A percentile compares a stretch with the other conserved stretches of the same genome.
Conservation (phyloP, 2,888 invertebrate genomes). For the Capitulum mitella region DNA sequence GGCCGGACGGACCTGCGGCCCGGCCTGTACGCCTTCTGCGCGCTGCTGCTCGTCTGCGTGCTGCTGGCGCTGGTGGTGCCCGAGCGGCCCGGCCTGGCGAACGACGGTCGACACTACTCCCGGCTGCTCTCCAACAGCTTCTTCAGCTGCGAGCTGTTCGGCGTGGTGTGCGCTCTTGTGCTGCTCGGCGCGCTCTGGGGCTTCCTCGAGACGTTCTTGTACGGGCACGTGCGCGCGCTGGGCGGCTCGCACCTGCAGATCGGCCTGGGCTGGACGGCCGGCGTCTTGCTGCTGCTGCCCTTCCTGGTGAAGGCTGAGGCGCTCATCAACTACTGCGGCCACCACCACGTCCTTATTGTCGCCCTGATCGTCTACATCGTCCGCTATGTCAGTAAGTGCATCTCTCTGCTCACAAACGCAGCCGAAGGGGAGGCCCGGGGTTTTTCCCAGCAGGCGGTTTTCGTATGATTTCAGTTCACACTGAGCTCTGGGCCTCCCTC, state of each 20-base stretch:
- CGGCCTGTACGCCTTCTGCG: conserved; percentile 34
- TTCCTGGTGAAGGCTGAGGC: conserved; percentile 70
- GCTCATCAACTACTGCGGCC: conserved; percentile 73
- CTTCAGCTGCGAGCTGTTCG: conserved; percentile 31
- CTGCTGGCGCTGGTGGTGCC: conserved; percentile 32
- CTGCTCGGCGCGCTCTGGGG: conserved; percentile 71
- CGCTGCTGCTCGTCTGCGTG: conserved; percentile 32
- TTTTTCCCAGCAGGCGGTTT: no score
- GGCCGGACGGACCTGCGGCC: conserved; percentile 33
- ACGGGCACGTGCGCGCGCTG: conserved; percentile 55
- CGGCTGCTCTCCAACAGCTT: conserved; percentile 27
- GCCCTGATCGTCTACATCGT: conserved; percentile 72
- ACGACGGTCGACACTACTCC: neutral
- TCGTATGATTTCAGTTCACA: no score
- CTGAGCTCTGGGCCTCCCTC: no score
- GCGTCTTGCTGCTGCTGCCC: conserved; percentile 60
- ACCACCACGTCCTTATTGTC: conserved; percentile 71
- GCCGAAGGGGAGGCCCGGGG: no score
- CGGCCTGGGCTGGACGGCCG: conserved; percentile 59
- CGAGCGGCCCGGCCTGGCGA: neutral
- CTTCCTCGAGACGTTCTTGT: conserved; percentile 67
- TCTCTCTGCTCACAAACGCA: no score
- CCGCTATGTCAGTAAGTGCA: conserved; percentile 57
- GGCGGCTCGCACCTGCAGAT: conserved; percentile 53
- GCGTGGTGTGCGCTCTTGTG: conserved; percentile 58